These are phyloP conservation scores for Poecilia latipinna DNA, from an alignment of 2,113 vertebrate species.

Conservation along the genomic window DNA sequence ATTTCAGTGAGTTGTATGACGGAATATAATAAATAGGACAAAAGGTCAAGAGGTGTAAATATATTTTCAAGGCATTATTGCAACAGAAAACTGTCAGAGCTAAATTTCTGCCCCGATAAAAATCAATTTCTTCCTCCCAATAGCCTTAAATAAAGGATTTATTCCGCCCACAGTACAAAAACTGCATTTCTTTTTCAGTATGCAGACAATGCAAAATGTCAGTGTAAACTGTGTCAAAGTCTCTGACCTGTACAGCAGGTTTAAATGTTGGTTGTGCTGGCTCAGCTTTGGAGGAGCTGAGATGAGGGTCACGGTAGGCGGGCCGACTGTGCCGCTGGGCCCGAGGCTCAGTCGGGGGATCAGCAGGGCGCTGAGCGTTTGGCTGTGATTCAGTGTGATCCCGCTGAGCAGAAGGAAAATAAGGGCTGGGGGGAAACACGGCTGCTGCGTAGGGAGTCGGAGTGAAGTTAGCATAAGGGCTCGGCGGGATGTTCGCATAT, in stretches of 20 bases:
- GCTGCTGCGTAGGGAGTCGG: slow-evolving; percentile 51
- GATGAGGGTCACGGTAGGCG: slow-evolving; percentile 4
- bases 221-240: slow-evolving; percentile 24
- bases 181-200: neutral
- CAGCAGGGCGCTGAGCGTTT: slow-evolving; percentile 5
- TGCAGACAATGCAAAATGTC: neutral
- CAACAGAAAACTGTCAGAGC: slow-evolving; percentile 1
- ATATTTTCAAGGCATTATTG: neutral
- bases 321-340: slow-evolving; percentile 10
- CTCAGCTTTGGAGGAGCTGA: slow-evolving; percentile 8
- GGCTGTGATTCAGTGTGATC: slow-evolving; percentile 31
- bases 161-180: neutral
- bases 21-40: neutral
- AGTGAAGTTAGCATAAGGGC: slow-evolving; percentile 72
- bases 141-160: neutral
- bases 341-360: slow-evolving; percentile 4
- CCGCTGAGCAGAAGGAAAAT: slow-evolving; percentile 30
- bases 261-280: slow-evolving; percentile 20
- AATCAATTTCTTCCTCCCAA: neutral
- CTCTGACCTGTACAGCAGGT: slow-evolving; percentile 61
- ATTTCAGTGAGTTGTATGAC: neutral
- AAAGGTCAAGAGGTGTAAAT: neutral
- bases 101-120: neutral
- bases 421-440: slow-evolving; percentile 40
- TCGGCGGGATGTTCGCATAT: slow-evolving; percentile 69